phyloP scores from a whole-genome alignment of 1,140 invertebrate genomes.

The Cherax quadricarinatus region DNA sequence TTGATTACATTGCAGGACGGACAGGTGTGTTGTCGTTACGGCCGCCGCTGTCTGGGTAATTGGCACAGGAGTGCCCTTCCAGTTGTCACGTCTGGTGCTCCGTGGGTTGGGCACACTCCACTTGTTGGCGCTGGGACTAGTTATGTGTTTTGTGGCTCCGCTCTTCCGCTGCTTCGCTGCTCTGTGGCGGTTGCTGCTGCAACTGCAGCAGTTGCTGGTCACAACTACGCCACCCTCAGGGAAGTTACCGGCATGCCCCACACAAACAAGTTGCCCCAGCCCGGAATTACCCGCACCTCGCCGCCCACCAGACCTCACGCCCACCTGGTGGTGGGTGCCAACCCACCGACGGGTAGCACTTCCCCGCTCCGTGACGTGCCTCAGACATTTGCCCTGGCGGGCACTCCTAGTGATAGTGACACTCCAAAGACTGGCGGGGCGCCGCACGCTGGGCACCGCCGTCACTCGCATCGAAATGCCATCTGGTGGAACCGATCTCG shows the following conservation, averaged over 20 bases:
- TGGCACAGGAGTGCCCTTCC: conserved; percentile 45
- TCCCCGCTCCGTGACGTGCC: conserved; percentile 61
- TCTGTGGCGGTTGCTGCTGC: conserved; percentile 56
- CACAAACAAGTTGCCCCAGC: conserved; percentile 39
- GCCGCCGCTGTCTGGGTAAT: conserved; percentile 55
- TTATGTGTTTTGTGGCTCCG: conserved; percentile 49
- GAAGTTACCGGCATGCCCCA: conserved; percentile 11
- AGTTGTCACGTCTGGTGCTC: conserved; percentile 53
- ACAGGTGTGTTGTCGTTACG: conserved; percentile 69
- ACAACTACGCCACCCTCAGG: conserved; percentile 2
- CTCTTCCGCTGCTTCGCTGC: conserved; percentile 54
- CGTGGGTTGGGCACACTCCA: conserved; percentile 57
- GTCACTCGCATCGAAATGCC: conserved; percentile 53
- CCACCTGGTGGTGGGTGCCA: conserved; percentile 57
- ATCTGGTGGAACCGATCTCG: conserved; percentile 66
- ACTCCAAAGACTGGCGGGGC: conserved; percentile 62
- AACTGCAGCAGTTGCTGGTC: conserved; percentile 26
- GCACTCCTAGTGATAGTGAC: conserved; percentile 68
- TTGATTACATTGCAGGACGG: conserved; percentile 52
- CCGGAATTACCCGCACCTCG: conserved; percentile 52
- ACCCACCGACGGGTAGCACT: conserved; percentile 46
- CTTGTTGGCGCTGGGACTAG: conserved; percentile 32
- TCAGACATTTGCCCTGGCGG: conserved; percentile 67
- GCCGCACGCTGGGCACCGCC: conserved; percentile 46
- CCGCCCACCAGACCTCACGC: conserved; percentile 61